Evolutionary conservation across 2,797 vertebrate genomes (phyloP), one percentile per base, ranked within the genome.

Genomic region (Erithacus rubecula): DNA sequence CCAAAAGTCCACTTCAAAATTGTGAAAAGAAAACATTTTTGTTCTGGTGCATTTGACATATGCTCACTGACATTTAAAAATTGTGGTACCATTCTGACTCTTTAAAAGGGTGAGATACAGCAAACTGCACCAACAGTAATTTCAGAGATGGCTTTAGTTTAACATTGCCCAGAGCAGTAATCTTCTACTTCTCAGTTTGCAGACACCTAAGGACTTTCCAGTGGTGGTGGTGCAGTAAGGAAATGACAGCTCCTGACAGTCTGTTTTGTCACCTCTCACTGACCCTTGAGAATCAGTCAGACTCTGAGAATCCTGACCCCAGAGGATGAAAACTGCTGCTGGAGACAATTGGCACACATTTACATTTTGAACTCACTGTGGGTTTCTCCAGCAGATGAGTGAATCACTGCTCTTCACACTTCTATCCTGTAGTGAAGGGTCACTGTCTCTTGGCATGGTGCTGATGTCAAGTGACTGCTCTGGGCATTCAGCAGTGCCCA

Each of bases 361-460:
- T 71, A 83, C 26, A 51, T 90, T 87, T 81, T 47, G 49, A 83
- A 74, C 23, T 20, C 20, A 3, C 29, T 64, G 46, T 22, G 26
- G 21, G 39, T 65, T 95, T 89, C 59, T 72, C 5, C 8, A 75
- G 64, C 49, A 81, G 55, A 59, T 34, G 72, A 65, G 47, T 0
- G 0, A 83, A 68, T 0, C 1, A 34, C 59, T 58, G 70, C 55
- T 76, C 67, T 52, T 78, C 41, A 16, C 44, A 6, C 19, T 52
- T 59, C 46, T 63, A 29, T 20, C 51, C 83, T 81, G 36, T 27
- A 69, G 56, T 6, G 39, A 76, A 70, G 43, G 51, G 51, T 24
- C 0, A 0, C 64, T 75, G 0, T 68, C 60, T 63, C 56, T 21
- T 49, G 64, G 60, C 24, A 11, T 1, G 24, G 51, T 1, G 3